These are phyloP conservation scores for Sebastes cheni DNA, from an alignment of 2,797 vertebrate species.

Conservation along the genomic window DNA sequence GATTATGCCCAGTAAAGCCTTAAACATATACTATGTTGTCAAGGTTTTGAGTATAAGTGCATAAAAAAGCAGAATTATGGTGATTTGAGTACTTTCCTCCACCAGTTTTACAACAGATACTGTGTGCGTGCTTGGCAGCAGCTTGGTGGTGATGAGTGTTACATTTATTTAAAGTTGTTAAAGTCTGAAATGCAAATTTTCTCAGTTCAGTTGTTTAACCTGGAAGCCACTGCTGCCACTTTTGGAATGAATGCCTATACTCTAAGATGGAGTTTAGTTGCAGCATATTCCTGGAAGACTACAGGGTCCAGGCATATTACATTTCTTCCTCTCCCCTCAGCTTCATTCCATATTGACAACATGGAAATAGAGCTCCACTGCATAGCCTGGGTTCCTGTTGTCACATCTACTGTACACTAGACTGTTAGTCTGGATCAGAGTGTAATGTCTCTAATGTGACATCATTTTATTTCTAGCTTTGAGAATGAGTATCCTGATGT, in stretches of 20 bases:
- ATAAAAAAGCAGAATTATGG: not conserved
- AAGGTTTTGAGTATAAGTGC: not conserved
- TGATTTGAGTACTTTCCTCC: not conserved
- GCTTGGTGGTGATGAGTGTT: not conserved
- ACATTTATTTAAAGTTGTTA: not conserved
- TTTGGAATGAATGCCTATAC: not conserved
- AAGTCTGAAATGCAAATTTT: not conserved
- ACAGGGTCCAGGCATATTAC: conserved; percentile 22
- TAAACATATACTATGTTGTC: not conserved
- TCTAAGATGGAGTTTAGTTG: conserved; percentile 20
- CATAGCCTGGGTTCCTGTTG: conserved; percentile 1
- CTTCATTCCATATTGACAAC: conserved; percentile 29
- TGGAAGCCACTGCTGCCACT: not conserved
- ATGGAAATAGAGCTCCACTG: conserved; percentile 37
- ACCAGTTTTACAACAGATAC: not conserved
- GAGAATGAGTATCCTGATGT: not conserved
- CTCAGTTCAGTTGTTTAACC: conserved; percentile 10
- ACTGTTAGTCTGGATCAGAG: not conserved
- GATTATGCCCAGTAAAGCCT: not conserved
- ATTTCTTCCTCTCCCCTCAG: conserved; percentile 33
- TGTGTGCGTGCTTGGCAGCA: not conserved
- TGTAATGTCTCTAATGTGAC: not conserved
- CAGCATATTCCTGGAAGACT: conserved; percentile 52
- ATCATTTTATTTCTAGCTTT: conserved; percentile 19
- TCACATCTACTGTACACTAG: conserved; percentile 9